A percentile compares a stretch with the other conserved stretches of the same genome.
Evolutionary conservation across 2,797 vertebrate genomes (phyloP).

Genomic region (Rhinatrema bivittatum): DNA sequence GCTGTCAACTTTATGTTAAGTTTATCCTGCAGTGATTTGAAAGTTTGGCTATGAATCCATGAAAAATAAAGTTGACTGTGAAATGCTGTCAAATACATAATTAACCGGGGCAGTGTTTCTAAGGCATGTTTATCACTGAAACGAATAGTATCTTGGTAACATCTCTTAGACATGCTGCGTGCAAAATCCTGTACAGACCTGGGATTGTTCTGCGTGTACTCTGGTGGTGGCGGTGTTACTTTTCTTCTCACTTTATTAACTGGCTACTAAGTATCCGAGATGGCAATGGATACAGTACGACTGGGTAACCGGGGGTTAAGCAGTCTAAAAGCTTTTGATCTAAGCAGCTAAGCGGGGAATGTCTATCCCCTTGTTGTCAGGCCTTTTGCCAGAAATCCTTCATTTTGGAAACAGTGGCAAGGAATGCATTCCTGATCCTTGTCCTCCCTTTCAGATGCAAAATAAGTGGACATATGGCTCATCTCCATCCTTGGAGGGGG

Average conservation of each 20-base stretch:
- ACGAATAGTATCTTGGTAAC: no score
- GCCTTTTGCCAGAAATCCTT: conserved; percentile 16
- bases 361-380: conserved; percentile 17
- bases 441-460: conserved; percentile 72
- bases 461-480: conserved; percentile 83
- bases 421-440: conserved; percentile 19
- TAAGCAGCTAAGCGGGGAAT: conserved; percentile 20
- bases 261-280: neutral
- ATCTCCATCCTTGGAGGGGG: conserved; percentile 51
- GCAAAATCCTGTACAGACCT: no score
- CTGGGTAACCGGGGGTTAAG: conserved; percentile 15
- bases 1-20: no score
- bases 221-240: no score
- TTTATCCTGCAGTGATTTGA: no score
- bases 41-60: no score
- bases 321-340: conserved; percentile 15
- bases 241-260: neutral
- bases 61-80: no score
- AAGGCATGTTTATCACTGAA: no score
- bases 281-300: neutral
- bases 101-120: no score
- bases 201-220: no score
- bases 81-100: no score
- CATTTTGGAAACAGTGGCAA: conserved; percentile 2
- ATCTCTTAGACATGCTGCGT: no score